Evolutionary conservation across 2,113 vertebrate species (phyloP), one percentile per base, ranked within the genome.

Genomic region (Dromaius novaehollandiae): DNA sequence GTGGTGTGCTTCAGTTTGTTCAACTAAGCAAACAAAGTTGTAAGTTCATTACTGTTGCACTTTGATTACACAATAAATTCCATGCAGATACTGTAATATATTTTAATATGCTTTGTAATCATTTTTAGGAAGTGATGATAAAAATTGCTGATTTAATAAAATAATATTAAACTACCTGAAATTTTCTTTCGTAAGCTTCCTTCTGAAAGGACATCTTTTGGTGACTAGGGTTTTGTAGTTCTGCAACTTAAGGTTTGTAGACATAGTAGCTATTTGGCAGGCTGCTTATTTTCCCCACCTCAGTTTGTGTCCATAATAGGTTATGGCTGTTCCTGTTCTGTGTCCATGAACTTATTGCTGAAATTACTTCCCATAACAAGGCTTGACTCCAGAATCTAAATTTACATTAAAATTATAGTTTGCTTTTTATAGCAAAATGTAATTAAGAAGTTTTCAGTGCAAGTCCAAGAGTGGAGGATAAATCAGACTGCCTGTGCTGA

Each of bases 101-200:
- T 97, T 97, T 97, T 94, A 96, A 97, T 96, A 96, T 93, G 92
- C 92, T 97, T 96, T 97, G 76, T 97, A 97, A 97, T 96, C 64
- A 86, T 75, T 96, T 92, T 95, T 96, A 95, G 88, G 88, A 94
- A 94, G 65, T 40, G 9, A 9, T 79, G 84, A 93, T 92, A 93
- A 91, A 79, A 77, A 55, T 24, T 94, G 55, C 91, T 95, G 93
- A 89, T 95, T 96, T 86, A 97, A 96, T 98, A 98, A 98, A 97
- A 94, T 96, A 96, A 96, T 93, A 76, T 25, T 93, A 91, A 93
- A 88, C 55, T 82, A 91, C 48, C 38, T 42, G 66, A 88, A 15
- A 50, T 22, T 81, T 74, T 88, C 18, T 34, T 8, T 84, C 75
- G 42, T 66, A 46, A 60, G 11, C 38, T 81, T 89, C 30, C 90